Conservation (phyloP, 2,888 invertebrate genomes). For the Nomada flava region DNA sequence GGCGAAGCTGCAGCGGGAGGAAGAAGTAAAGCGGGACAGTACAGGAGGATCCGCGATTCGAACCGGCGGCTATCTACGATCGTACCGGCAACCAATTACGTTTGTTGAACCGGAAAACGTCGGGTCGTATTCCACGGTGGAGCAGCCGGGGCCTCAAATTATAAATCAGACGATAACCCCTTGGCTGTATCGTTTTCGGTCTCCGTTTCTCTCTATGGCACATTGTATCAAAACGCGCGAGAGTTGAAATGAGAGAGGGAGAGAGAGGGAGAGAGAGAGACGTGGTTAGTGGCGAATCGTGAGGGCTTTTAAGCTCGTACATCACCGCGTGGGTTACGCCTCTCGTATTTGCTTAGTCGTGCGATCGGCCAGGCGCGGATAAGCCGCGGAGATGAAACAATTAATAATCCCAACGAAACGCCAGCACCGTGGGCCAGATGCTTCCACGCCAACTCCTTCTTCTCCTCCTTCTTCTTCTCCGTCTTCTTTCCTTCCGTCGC, state of each 20-base stretch:
- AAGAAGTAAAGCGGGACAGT: slow-evolving; percentile 14
- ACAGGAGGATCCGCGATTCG: slow-evolving; percentile 61
- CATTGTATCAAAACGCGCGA: background rate
- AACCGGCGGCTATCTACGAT: slow-evolving; percentile 76
- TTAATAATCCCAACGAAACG: slow-evolving; percentile 79
- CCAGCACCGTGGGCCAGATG: slow-evolving; percentile 73
- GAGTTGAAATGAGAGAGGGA: slow-evolving; percentile 1
- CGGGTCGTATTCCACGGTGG: slow-evolving; percentile 72
- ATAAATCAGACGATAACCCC: slow-evolving; percentile 80
- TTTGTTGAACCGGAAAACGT: slow-evolving; percentile 82
- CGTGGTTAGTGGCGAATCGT: slow-evolving; percentile 69
- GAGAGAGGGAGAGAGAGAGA: slow-evolving; percentile 16
- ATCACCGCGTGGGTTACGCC: slow-evolving; percentile 82
- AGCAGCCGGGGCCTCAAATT: slow-evolving; percentile 77
- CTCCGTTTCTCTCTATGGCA: slow-evolving; percentile 51
- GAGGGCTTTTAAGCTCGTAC: slow-evolving; percentile 83
- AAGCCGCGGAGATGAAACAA: slow-evolving; percentile 82
- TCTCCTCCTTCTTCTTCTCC: slow-evolving; percentile 15
- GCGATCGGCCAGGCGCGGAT: slow-evolving; percentile 80
- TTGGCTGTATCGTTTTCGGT: slow-evolving; percentile 56
- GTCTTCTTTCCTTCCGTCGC: slow-evolving; percentile 27
- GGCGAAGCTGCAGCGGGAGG: slow-evolving; percentile 20
- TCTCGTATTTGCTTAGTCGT: slow-evolving; percentile 83
- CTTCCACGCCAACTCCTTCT: slow-evolving; percentile 54
- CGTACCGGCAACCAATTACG: slow-evolving; percentile 81